phyloP scores from a whole-genome alignment of 37 sponge, comb jelly and placozoan genomes.

The Mnemiopsis leidyi region DNA sequence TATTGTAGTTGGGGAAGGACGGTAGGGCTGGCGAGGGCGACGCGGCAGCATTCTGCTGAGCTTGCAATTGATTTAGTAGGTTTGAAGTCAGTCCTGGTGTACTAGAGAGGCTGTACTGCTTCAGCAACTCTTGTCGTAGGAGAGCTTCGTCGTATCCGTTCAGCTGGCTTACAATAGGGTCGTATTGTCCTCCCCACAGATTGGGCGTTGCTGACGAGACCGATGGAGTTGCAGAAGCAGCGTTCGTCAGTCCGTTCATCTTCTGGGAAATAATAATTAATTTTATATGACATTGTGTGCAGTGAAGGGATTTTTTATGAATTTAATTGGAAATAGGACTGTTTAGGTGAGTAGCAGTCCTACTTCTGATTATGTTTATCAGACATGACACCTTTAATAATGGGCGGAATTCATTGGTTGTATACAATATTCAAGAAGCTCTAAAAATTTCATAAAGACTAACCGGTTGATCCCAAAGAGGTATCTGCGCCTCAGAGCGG shows the following conservation, averaged over 20 bases:
- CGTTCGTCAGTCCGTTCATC: neutral
- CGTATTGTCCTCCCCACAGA: conserved; percentile 20
- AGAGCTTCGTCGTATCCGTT: neutral
- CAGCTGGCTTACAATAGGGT: neutral
- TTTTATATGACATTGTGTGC: too few relatives aligned
- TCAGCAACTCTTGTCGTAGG: conserved; percentile 43
- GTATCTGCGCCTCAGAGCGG: neutral
- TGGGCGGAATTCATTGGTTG: too few relatives aligned
- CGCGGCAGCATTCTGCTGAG: neutral
- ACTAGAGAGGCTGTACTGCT: conserved; percentile 4
- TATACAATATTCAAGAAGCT: too few relatives aligned
- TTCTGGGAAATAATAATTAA: neutral
- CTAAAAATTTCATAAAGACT: too few relatives aligned
- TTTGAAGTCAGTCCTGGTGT: neutral
- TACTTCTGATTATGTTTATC: too few relatives aligned
- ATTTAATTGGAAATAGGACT: too few relatives aligned
- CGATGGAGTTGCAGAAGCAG: neutral
- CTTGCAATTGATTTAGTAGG: conserved; percentile 25
- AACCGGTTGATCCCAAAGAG: conserved; percentile 53
- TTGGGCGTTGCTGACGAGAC: neutral
- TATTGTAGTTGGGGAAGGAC: neutral
- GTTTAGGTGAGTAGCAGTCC: too few relatives aligned
- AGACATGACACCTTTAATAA: too few relatives aligned
- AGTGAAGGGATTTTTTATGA: too few relatives aligned
- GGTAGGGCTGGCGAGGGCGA: conserved; percentile 20